phyloP scores from a whole-genome alignment of 2,113 vertebrate genomes.

The Hippocampus comes region DNA sequence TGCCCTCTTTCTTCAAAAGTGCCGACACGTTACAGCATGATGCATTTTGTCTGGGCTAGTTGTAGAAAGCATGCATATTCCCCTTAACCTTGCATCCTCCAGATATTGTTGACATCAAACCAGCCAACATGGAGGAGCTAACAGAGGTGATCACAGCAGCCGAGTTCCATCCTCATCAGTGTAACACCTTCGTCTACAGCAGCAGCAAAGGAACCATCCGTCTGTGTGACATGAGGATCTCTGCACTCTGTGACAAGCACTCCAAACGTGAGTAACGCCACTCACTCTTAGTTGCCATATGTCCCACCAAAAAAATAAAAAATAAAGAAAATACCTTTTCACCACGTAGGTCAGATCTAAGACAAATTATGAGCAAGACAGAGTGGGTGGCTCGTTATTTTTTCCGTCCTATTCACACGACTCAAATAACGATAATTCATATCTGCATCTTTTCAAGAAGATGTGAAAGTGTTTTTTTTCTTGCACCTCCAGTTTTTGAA shows the following conservation, averaged over 20 bases:
- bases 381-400: no score
- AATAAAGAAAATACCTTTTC: no score
- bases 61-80: no score
- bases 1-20: no score
- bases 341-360: no score
- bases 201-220: slow-evolving; percentile 98
- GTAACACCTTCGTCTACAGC: slow-evolving; percentile 97
- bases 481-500: slow-evolving; percentile 67
- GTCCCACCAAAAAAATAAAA: no score
- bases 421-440: background rate
- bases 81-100: slow-evolving; percentile 43
- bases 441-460: background rate
- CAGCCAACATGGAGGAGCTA: slow-evolving; percentile 97
- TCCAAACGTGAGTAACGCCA: slow-evolving; percentile 73
- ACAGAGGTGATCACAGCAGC: slow-evolving; percentile 97
- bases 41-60: no score
- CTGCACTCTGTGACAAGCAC: slow-evolving; percentile 92
- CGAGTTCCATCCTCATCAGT: slow-evolving; percentile 96
- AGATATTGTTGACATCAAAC: slow-evolving; percentile 99
- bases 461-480: background rate
- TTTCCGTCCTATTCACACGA: background rate
- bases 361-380: no score
- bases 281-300: background rate
- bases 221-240: slow-evolving; percentile 91
- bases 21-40: no score